Base-by-base conservation (phyloP, 2,113 vertebrate species). In the Talpa occidentalis region DNA sequence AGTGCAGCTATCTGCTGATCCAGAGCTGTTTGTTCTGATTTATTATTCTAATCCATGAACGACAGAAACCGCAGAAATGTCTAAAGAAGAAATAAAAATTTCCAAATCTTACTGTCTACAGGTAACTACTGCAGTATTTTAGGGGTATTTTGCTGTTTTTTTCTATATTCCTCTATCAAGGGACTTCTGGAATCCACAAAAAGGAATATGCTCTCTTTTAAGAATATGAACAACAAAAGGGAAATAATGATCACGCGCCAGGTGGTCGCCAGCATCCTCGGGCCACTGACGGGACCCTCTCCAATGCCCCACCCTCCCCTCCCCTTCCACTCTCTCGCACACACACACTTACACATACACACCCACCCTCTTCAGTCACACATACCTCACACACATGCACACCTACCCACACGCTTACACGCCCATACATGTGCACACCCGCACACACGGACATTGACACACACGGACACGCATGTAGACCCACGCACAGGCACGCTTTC, bases 341-440 rank as follows among this genome's bases (percentile, higher is more conserved):
- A 11, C 37, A 66, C 10, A 66, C 62, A n/a, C 66, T 19, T 0
- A 0, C 8, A 19, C 0, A 1, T 5, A 22, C 19, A 11, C 2
- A 9, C n/a, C 21, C 22, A 26, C 42, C 17, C 47, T 35, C 28
- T 8, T 24, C 67, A 22, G 2, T 9, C 67, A 22, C 24, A 60
- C 24, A 7, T 6, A 6, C 16, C 49, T 17, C 16, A 17, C 49
- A 52, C 49, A 2, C 49, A 14, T 21, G 10, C 26, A 16, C 19
- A 14, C 28, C 26, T 9, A 15, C 4, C 1, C 5, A 2, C 10
- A 1, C 12, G 0, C 35, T 1, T 54, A 52, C 4, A 1, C 5
- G 1, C 10, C 1, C 12, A 1, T 19, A 1, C 54, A 52, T 15
- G 2, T 3, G 8, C 22, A 11, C 49, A 10, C 49, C 35, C 40